Evolutionary conservation across 1,140 invertebrate species (phyloP), one percentile per base, ranked within the genome.

Genomic region (Saxidomus purpurata): DNA sequence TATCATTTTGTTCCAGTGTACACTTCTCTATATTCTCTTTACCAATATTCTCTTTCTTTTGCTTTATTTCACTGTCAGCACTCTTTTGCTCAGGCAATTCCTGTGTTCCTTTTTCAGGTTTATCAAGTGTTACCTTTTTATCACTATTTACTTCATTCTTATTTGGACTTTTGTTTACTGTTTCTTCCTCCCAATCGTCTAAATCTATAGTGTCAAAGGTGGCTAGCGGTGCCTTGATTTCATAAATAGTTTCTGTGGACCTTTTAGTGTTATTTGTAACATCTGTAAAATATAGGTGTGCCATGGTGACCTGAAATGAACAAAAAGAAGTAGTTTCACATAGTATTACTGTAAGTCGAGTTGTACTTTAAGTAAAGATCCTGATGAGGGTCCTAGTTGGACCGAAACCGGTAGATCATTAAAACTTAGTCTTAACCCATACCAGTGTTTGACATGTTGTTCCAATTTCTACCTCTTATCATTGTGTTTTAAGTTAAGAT

Each of bases 171-270:
- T 43, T 76, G n/a, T 49, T 79, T 2, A 36, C 47, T 59, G 13
- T 36, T 13, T 67, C 52, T 11, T 85, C 59, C 25, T 89, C 86
- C 40, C 40, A 86, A 77, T 92, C 93, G 28, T 93, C 93, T 11
- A 95, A 81, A 79, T 95, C 94, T 81, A 94, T 90, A n/a, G 94
- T 95, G 79, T 95, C 94, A 92, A 95, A 95, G 15, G 94, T 93
- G 25, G 94, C 94, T 47, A 95, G 84, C 49, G 94, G 94, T 59
- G 94, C 94, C 76, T 88, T 91, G 8, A 87, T 87, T 67, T 90
- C 83, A 63, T 87, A 90, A 52, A 92, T 80, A 31, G 81, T 83
- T 47, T 89, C 87, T 22, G 87, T 89, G n/a, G 88, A 85, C 31
- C 88, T 89, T 36, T 67, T 85, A 34, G 83, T 55, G 59, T 31